These are phyloP conservation scores for Epizoanthus scotinus DNA, from an alignment of 92 coral and sea anemone species.

Conservation along the genomic window DNA sequence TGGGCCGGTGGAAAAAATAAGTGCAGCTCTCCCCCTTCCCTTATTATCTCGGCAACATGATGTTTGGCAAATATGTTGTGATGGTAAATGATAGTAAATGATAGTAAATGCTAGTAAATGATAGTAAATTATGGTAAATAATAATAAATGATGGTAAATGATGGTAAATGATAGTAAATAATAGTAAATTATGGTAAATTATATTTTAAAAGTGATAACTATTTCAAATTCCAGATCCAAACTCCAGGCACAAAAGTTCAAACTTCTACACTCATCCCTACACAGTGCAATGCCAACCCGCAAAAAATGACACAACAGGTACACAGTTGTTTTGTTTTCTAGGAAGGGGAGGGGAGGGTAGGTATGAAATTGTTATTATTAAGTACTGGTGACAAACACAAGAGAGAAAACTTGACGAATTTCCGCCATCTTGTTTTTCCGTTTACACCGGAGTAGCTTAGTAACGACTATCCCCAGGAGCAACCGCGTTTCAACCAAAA, in stretches of 20 bases:
- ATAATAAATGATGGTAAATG: not conserved
- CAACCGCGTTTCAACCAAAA: no score
- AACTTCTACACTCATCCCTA: not conserved
- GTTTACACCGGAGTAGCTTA: no score
- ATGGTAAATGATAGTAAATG: no score
- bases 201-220: not conserved
- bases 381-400: no score
- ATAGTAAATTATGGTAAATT: not conserved
- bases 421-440: no score
- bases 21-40: no score
- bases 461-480: no score
- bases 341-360: not conserved
- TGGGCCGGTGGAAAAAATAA: no score
- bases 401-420: no score
- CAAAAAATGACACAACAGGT: not conserved
- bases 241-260: constrained; percentile 11
- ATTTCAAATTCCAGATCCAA: not conserved
- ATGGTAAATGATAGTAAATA: not conserved
- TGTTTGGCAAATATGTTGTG: no score
- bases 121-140: not conserved
- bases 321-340: no score
- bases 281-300: not conserved
- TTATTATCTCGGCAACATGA: no score
- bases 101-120: not conserved
- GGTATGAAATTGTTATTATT: not conserved